Conservation (phyloP, 1,140 invertebrate genomes). For the Hycleus phaleratus region DNA sequence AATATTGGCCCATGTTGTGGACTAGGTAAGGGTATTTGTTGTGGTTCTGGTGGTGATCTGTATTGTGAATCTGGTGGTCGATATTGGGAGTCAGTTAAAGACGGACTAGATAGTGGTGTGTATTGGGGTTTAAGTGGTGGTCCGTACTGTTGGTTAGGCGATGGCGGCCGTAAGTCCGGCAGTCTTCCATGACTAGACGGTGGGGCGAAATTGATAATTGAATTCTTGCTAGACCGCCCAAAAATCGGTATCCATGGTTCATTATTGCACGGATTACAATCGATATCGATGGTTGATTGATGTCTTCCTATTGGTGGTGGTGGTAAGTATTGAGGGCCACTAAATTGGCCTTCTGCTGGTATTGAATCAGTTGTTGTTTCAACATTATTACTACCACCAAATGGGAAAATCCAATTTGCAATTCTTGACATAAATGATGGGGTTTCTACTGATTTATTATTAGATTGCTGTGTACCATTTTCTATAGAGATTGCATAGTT, state of each 20-base stretch:
- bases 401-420: conserved; percentile 23
- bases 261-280: conserved; percentile 65
- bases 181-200: conserved; percentile 18
- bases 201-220: conserved; percentile 26
- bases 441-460: not conserved
- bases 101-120: not conserved
- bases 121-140: conserved; percentile 1
- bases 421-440: not conserved
- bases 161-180: not conserved
- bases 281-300: conserved; percentile 36
- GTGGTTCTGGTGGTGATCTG: conserved; percentile 13
- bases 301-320: conserved; percentile 4
- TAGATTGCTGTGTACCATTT: not conserved
- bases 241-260: conserved; percentile 70
- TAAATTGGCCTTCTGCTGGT: conserved; percentile 18
- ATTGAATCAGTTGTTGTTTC: conserved; percentile 14
- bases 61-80: conserved; percentile 11
- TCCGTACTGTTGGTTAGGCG: conserved; percentile 15
- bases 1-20: too few relatives aligned
- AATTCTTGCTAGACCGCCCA: conserved; percentile 34
- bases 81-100: conserved; percentile 6
- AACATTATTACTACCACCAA: conserved; percentile 1
- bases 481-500: conserved; percentile 5
- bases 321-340: conserved; percentile 7
- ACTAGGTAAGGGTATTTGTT: conserved; percentile 12